Conservation (phyloP, 1,140 invertebrate genomes). For the Gonatopus flavifemur region DNA sequence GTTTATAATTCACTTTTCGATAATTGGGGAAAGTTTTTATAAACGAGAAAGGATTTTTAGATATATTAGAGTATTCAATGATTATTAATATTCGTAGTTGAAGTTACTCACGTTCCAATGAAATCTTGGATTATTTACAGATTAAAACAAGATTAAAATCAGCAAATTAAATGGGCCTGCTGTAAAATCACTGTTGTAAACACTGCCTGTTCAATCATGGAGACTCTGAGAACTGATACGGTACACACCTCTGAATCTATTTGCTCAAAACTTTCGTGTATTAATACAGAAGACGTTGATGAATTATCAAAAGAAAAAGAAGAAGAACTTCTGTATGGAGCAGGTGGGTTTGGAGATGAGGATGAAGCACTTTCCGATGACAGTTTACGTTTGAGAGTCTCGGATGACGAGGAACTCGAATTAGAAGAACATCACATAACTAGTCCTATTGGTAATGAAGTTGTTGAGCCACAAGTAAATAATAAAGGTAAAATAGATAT, state of each 20-base stretch:
- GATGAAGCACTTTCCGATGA: conserved; percentile 48
- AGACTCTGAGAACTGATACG: conserved; percentile 36
- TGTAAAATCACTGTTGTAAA: conserved; percentile 22
- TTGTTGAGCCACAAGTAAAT: neutral
- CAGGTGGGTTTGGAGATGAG: conserved; percentile 43
- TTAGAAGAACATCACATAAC: conserved; percentile 7
- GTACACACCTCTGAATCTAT: conserved; percentile 35
- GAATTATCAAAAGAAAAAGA: conserved; percentile 40
- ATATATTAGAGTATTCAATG: neutral
- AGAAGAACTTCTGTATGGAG: conserved; percentile 37
- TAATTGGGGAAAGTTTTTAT: neutral
- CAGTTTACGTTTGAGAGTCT: conserved; percentile 48
- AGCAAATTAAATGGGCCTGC: conserved; percentile 21
- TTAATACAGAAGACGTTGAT: conserved; percentile 23
- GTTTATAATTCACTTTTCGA: conserved; percentile 2
- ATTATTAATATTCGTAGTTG: neutral
- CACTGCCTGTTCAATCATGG: conserved; percentile 35
- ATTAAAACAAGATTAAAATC: conserved; percentile 25
- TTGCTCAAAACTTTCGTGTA: conserved; percentile 19
- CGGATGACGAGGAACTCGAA: conserved; percentile 45
- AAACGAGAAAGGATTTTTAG: neutral
- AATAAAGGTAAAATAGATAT: neutral
- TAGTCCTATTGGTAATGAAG: neutral
- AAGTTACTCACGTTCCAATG: neutral
- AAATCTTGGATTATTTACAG: conserved; percentile 25